Evolutionary conservation across 1,140 invertebrate genomes (phyloP).

Genomic region (Gryon sp.): DNA sequence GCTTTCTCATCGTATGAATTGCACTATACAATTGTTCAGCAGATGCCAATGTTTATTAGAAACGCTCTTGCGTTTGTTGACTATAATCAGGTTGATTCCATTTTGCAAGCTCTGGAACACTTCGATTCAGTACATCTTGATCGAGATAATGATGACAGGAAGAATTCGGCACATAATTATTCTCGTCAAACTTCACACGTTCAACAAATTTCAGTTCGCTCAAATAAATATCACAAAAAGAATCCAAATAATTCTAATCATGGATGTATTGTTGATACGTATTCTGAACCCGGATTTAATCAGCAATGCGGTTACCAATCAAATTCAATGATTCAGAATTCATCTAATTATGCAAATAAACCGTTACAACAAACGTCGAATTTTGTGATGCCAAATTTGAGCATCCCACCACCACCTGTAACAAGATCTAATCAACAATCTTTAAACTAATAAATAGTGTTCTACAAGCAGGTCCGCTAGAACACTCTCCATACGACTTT

Average conservation of each 20-base stretch:
- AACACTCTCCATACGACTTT: neutral
- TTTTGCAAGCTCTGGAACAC: constrained; percentile 1
- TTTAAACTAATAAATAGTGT: constrained; percentile 13
- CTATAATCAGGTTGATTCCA: neutral
- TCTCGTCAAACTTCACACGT: neutral
- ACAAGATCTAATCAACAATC: neutral
- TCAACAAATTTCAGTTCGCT: too few species aligned
- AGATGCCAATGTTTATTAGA: constrained; percentile 22
- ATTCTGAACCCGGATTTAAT: neutral
- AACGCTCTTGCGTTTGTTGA: constrained; percentile 13
- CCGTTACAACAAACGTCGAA: constrained; percentile 1
- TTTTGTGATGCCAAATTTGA: neutral
- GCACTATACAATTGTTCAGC: constrained; percentile 29
- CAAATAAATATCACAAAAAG: neutral
- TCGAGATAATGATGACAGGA: too few species aligned
- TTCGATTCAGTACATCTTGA: neutral
- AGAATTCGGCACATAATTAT: too few species aligned
- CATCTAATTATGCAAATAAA: neutral
- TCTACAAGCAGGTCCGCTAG: neutral
- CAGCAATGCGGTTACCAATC: too few species aligned
- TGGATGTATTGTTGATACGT: neutral
- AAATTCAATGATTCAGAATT: neutral
- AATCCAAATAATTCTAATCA: constrained; percentile 5
- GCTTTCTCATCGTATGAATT: constrained; percentile 18
- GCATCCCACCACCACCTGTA: neutral